phyloP scores from a whole-genome alignment of 2,888 invertebrate genomes.

The Reticulitermes lucifugus region DNA sequence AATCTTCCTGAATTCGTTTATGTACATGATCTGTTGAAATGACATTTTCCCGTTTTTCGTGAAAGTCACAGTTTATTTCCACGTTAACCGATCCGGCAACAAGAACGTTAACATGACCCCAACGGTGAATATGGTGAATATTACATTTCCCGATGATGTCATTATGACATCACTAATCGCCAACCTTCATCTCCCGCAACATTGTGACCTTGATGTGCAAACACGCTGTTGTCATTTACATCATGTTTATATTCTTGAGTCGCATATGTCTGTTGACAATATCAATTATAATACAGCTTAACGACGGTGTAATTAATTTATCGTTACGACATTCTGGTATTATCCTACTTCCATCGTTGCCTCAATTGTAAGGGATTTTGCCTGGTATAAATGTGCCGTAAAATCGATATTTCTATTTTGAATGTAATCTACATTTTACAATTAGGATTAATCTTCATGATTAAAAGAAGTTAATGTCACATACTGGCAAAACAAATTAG shows the following conservation, averaged over 20 bases:
- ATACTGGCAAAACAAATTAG: no score
- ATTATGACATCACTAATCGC: slow-evolving; percentile 65
- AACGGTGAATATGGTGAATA: slow-evolving; percentile 42
- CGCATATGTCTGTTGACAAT: background rate
- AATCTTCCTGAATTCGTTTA: slow-evolving; percentile 11
- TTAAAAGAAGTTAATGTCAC: no score
- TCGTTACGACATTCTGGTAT: no score
- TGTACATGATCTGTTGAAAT: background rate
- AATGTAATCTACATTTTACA: no score
- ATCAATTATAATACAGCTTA: background rate
- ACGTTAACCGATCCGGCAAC: background rate
- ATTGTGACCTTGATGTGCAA: slow-evolving; percentile 51
- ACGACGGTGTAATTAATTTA: background rate
- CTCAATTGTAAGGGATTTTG: no score
- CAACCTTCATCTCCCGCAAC: slow-evolving; percentile 53
- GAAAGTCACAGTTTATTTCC: background rate
- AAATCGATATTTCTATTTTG: no score
- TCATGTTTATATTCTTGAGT: slow-evolving; percentile 25
- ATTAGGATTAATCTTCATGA: no score
- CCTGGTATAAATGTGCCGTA: no score
- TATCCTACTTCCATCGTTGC: no score
- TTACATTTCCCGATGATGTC: slow-evolving; percentile 62
- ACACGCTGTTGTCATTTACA: slow-evolving; percentile 46
- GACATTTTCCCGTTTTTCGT: background rate
- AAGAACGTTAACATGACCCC: slow-evolving; percentile 30